Evolutionary conservation across 2,888 invertebrate genomes (phyloP).

Genomic region (Priocnemis perturbator): DNA sequence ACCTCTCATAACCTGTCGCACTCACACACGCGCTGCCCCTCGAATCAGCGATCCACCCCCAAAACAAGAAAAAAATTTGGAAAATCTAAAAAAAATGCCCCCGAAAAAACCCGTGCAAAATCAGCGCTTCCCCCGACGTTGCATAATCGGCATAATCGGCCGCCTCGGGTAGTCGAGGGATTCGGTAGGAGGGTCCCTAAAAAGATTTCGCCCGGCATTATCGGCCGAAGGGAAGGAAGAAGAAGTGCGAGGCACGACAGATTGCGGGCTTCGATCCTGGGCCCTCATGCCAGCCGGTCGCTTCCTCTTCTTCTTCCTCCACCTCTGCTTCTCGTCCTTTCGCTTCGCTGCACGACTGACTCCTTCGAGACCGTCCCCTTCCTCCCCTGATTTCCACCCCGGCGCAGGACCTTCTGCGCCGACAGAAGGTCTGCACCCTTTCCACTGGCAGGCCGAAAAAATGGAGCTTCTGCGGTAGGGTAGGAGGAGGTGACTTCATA

Average conservation of each 20-base stretch:
- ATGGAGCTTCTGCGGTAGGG: conserved; percentile 44
- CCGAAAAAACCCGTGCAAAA: no score
- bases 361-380: conserved; percentile 45
- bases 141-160: not conserved
- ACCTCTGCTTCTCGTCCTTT: conserved; percentile 12
- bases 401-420: conserved; percentile 43
- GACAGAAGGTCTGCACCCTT: conserved; percentile 14
- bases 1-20: no score
- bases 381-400: conserved; percentile 41
- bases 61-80: no score
- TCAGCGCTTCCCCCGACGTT: no score
- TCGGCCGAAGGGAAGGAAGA: conserved; percentile 19
- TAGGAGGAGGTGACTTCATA: conserved; percentile 34
- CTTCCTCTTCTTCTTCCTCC: conserved; percentile 23
- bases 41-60: no score
- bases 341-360: conserved; percentile 62
- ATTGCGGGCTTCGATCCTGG: conserved; percentile 57
- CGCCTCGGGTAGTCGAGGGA: not conserved
- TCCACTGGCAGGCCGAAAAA: conserved; percentile 12
- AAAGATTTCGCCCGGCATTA: conserved; percentile 13
- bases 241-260: conserved; percentile 51
- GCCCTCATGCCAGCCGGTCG: conserved; percentile 56
- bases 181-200: conserved; percentile 11
- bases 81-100: no score
- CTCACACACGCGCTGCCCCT: no score